Conservation (phyloP, 2,797 vertebrate species). For the Malacoraja senta region DNA sequence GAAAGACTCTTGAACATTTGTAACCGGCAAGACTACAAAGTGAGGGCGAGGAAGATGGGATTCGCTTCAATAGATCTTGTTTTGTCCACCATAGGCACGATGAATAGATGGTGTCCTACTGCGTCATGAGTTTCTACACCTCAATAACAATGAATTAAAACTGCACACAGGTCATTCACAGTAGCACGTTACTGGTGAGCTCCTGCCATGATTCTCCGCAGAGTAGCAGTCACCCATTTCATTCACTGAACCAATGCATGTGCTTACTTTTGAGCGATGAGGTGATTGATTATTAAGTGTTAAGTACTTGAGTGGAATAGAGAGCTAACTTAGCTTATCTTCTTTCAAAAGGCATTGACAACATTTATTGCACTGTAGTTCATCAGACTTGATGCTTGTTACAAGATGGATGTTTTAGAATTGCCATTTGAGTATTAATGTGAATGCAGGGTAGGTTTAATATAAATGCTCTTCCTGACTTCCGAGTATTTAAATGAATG, state of each 20-base stretch:
- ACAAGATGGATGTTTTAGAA: background rate
- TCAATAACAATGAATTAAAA: background rate
- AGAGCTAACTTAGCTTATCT: background rate
- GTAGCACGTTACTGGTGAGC: background rate
- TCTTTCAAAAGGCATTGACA: background rate
- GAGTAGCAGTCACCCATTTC: background rate
- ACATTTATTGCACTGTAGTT: background rate
- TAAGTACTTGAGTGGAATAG: background rate
- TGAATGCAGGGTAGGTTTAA: constrained; percentile 4
- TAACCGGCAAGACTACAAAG: too few species aligned
- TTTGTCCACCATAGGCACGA: too few species aligned
- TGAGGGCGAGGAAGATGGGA: too few species aligned
- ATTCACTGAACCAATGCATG: background rate
- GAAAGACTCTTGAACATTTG: too few species aligned
- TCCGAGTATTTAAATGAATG: background rate
- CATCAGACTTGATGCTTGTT: background rate
- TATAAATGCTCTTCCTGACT: constrained; percentile 14
- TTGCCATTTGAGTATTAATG: background rate
- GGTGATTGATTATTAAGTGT: background rate
- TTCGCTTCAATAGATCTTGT: too few species aligned
- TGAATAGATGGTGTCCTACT: too few species aligned
- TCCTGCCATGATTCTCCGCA: background rate
- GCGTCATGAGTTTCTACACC: too few species aligned
- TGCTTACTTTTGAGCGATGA: background rate
- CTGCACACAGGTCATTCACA: background rate